Base-by-base conservation (phyloP, 2,797 vertebrate species). In the Danio choprae region DNA sequence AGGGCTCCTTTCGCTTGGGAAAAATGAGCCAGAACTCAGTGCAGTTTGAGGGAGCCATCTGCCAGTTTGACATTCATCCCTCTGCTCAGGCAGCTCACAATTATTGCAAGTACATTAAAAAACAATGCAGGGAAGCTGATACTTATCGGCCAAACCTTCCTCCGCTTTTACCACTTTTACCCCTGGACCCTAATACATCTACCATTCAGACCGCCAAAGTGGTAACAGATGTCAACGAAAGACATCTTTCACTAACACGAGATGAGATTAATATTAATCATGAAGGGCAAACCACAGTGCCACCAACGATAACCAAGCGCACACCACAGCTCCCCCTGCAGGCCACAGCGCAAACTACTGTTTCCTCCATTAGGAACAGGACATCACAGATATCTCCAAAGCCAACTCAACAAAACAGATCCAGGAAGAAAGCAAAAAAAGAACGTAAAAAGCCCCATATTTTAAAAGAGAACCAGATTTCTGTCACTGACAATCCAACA, bases 31-130 rank as follows among this genome's bases (percentile, higher is more conserved):
- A 94, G 29, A 94, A 93, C 63, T 94, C 96, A 0, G 95, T 96
- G 87, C 95, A 95, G 55, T 99, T 99, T 68, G 98, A 99, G 95
- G 97, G 98, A 16, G 95, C 97, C 83, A 91, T 99, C 85, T 99
- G 98, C 91, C 98, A 99, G 88, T 97, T 99, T 72, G 97, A 98
- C 91, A 94, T 99, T 91, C 96, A 98, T 90, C 97, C 97, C 71
- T 96, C 96, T 36, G 91, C 95, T 20, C 94, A 94, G 95, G 97
- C 97, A 93, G 94, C 96, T 95, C 95, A 96, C 86, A 95, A 98
- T 94, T 99, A 98, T 95, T 99, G 98, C 92, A 94, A 96, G 92
- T 95, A 96, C 92, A 95, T 99, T 90, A 98, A 96, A 89, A 96
- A 96, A 91, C 96, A 96, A 67, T 99, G 98, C 91, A 95, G 96